Evolutionary conservation across 2,113 vertebrate genomes (phyloP).

Genomic region (Kryptolebias marmoratus): DNA sequence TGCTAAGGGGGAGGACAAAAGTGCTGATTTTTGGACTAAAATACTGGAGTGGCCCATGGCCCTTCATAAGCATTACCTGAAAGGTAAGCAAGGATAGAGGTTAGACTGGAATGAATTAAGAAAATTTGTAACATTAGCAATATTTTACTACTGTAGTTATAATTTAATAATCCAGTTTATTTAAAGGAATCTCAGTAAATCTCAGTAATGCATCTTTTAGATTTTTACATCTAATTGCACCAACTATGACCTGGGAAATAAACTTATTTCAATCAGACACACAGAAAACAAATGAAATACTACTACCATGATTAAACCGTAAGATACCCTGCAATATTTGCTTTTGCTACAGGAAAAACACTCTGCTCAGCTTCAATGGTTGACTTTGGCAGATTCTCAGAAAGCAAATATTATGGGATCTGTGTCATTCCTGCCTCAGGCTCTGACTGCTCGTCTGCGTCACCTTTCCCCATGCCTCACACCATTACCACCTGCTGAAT

Average conservation of each 20-base stretch:
- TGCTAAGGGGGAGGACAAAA: slow-evolving; percentile 63
- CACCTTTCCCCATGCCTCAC: background rate
- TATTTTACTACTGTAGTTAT: background rate
- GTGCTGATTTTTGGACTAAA: slow-evolving; percentile 74
- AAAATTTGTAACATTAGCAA: background rate
- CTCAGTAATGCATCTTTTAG: background rate
- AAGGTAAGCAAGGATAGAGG: slow-evolving; percentile 70
- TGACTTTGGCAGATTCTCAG: slow-evolving; percentile 12
- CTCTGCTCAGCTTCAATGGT: background rate
- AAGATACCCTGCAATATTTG: background rate
- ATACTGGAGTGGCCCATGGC: slow-evolving; percentile 75
- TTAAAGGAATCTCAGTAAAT: slow-evolving; percentile 10
- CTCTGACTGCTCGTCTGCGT: background rate
- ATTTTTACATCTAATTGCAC: background rate
- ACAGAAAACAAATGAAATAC: background rate
- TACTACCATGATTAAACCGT: background rate
- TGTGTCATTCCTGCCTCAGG: slow-evolving; percentile 6
- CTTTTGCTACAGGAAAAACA: background rate
- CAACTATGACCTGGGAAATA: slow-evolving; percentile 12
- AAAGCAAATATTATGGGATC: slow-evolving; percentile 27
- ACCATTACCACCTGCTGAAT: background rate
- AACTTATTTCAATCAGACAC: background rate
- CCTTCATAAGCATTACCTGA: slow-evolving; percentile 69
- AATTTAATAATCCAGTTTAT: slow-evolving; percentile 3
- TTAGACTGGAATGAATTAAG: slow-evolving; percentile 1